phyloP scores from a whole-genome alignment of 2,797 vertebrate species.

The Sebastes baramenuke region DNA sequence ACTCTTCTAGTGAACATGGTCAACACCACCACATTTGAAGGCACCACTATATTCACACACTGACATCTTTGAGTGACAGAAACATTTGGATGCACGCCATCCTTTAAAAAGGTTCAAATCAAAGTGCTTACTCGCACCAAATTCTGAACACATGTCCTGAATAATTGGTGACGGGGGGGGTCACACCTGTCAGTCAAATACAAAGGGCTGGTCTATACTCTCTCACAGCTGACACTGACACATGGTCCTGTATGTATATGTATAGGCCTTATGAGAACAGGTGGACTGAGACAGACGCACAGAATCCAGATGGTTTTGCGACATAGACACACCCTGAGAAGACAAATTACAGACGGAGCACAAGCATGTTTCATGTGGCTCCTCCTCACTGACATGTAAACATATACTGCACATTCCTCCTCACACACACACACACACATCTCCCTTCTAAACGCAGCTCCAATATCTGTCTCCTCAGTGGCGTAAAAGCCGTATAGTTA shows the following conservation, averaged over 20 bases:
- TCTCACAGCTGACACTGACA: constrained; percentile 69
- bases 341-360: constrained; percentile 12
- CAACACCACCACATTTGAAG: too few relatives aligned
- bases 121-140: constrained; percentile 51
- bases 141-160: constrained; percentile 41
- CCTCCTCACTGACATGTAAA: constrained; percentile 30
- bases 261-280: constrained; percentile 53
- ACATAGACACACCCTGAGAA: background rate
- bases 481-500: constrained; percentile 5
- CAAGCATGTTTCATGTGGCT: constrained; percentile 15
- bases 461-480: background rate
- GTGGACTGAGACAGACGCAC: constrained; percentile 47
- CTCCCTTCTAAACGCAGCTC: background rate
- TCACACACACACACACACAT: background rate
- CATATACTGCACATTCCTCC: background rate
- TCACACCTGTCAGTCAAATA: constrained; percentile 77
- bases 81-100: constrained; percentile 16
- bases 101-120: constrained; percentile 26
- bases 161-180: constrained; percentile 21
- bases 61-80: constrained; percentile 30
- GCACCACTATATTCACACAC: background rate
- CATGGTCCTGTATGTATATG: constrained; percentile 53
- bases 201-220: constrained; percentile 69
- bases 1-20: too few relatives aligned
- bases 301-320: background rate